A percentile compares a stretch with the other conserved stretches of the same genome.
phyloP scores from a whole-genome alignment of 2,888 invertebrate genomes.

The Eustalomyia histrio region DNA sequence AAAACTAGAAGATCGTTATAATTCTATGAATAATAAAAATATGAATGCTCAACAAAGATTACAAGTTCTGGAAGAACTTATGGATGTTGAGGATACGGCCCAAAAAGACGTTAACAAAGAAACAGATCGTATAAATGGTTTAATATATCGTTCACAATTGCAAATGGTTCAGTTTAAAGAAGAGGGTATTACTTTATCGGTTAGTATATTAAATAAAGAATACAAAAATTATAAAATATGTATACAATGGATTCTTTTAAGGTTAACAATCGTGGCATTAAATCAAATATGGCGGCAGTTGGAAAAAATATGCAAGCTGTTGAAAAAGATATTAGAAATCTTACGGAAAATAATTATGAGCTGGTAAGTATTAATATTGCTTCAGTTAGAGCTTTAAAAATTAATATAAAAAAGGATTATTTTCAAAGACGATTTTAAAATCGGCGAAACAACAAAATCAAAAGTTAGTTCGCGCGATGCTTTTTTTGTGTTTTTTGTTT shows the following conservation, averaged over 20 bases:
- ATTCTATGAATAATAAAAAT: conserved; percentile 72
- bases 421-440: too few relatives aligned
- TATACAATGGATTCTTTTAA: conserved; percentile 48
- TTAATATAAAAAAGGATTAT: too few relatives aligned
- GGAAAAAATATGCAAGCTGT: conserved; percentile 68
- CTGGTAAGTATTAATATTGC: conserved; percentile 82
- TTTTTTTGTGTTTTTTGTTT: too few relatives aligned
- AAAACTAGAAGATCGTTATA: conserved; percentile 70
- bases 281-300: conserved; percentile 68
- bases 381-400: too few relatives aligned
- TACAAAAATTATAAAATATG: not conserved
- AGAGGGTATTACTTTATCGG: conserved; percentile 71
- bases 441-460: too few relatives aligned
- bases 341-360: conserved; percentile 83
- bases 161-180: conserved; percentile 72
- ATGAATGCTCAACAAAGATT: conserved; percentile 76
- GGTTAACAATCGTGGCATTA: conserved; percentile 72
- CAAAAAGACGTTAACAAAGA: conserved; percentile 73
- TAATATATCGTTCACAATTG: conserved; percentile 75
- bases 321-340: conserved; percentile 80
- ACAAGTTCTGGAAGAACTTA: conserved; percentile 77
- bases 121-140: conserved; percentile 72
- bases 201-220: conserved; percentile 50
- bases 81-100: conserved; percentile 73
- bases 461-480: too few relatives aligned